A percentile compares a stretch with the other conserved stretches of the same genome.
Conservation (phyloP, 2,888 invertebrate species). For the Tenthredo scrophulariae region DNA sequence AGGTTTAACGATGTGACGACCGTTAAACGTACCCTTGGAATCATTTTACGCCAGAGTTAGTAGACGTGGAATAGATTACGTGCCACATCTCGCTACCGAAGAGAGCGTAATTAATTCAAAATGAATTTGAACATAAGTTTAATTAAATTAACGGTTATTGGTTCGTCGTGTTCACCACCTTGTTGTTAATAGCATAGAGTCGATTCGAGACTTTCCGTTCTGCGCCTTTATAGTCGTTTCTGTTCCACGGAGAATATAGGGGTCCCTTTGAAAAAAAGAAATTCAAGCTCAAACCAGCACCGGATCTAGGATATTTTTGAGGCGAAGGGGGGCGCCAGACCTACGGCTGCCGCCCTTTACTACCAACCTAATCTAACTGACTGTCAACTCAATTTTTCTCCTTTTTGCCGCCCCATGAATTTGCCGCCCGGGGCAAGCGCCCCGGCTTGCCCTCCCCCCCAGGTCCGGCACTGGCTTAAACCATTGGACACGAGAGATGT, state of each 20-base stretch:
- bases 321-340: no score
- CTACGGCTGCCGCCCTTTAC: no score
- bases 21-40: slow-evolving; percentile 48
- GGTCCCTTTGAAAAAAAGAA: neutral
- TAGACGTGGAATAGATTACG: slow-evolving; percentile 40
- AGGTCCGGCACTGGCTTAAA: no score
- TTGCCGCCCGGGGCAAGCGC: no score
- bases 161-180: neutral
- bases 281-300: neutral
- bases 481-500: neutral
- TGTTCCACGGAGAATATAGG: neutral
- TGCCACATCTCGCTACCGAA: neutral
- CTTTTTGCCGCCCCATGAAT: no score
- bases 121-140: slow-evolving; percentile 29
- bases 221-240: neutral
- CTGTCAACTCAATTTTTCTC: no score
- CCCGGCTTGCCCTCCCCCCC: no score
- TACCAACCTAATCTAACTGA: no score
- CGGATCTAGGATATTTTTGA: no score
- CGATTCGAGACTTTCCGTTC: neutral
- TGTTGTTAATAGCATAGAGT: neutral
- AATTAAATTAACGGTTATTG: slow-evolving; percentile 23
- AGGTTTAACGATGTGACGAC: slow-evolving; percentile 49
- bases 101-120: slow-evolving; percentile 19
- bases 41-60: slow-evolving; percentile 35